These are phyloP conservation scores for Mesorhabditis sp. DNA, from an alignment of 2,888 invertebrate genomes.

Conservation along the genomic window DNA sequence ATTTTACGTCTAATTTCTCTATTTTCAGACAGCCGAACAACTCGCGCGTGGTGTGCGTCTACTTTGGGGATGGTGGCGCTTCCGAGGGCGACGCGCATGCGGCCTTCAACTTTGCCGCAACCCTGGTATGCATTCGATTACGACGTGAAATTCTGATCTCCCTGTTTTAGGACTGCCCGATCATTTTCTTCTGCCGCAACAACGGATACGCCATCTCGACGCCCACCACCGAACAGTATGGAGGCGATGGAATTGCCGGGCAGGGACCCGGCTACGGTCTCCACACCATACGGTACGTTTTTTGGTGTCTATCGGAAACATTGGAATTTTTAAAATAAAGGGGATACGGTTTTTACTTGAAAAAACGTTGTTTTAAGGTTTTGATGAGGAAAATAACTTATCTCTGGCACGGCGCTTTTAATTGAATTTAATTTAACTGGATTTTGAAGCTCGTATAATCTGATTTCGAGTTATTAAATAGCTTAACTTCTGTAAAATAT, in stretches of 20 bases:
- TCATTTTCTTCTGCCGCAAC: constrained; percentile 86
- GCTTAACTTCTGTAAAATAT: no score
- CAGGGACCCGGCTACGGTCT: constrained; percentile 81
- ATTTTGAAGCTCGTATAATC: no score
- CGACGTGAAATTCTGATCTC: neutral
- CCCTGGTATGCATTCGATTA: constrained; percentile 64
- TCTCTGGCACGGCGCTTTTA: no score
- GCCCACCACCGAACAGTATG: constrained; percentile 84
- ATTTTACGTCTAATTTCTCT: no score
- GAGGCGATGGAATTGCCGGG: constrained; percentile 89
- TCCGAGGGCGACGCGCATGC: constrained; percentile 98
- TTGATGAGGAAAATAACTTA: no score
- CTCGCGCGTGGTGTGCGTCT: constrained; percentile 60
- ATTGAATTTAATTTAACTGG: no score
- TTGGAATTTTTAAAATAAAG: neutral
- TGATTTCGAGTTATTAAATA: no score
- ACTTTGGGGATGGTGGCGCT: constrained; percentile 80
- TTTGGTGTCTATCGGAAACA: neutral
- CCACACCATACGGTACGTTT: constrained; percentile 70
- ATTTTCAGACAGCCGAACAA: constrained; percentile 66
- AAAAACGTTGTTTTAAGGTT: no score
- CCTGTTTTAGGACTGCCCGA: constrained; percentile 71
- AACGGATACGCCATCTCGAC: constrained; percentile 99
- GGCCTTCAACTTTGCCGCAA: constrained; percentile 96
- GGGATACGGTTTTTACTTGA: no score